These are phyloP conservation scores for Porites lobata DNA, from an alignment of 92 coral and sea anemone species.

Conservation along the genomic window DNA sequence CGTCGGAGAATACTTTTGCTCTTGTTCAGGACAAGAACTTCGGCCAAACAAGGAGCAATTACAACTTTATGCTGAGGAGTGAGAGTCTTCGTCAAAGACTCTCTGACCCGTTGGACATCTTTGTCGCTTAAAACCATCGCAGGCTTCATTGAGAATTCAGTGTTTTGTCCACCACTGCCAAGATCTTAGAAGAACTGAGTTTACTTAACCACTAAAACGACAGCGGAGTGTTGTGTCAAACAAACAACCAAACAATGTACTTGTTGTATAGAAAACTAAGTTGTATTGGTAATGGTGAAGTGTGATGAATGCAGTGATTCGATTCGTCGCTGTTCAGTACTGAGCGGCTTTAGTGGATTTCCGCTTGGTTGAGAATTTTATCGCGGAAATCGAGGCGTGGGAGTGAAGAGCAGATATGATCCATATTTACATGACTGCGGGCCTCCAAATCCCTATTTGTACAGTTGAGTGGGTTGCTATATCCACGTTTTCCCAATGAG, in stretches of 20 bases:
- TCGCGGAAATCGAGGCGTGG: constrained; percentile 58
- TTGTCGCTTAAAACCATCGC: constrained; percentile 85
- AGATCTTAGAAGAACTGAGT: constrained; percentile 26
- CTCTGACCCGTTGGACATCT: constrained; percentile 72
- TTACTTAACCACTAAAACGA: neutral
- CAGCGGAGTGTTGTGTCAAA: constrained; percentile 20
- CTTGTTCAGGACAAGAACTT: constrained; percentile 77
- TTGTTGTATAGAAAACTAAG: neutral
- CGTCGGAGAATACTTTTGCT: constrained; percentile 79
- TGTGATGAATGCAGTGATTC: neutral
- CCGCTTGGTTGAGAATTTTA: constrained; percentile 55
- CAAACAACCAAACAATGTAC: constrained; percentile 30
- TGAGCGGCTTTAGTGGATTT: constrained; percentile 39
- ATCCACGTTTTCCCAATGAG: constrained; percentile 17
- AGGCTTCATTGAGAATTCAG: constrained; percentile 64
- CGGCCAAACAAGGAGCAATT: constrained; percentile 92
- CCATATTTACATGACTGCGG: constrained; percentile 41
- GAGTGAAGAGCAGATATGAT: constrained; percentile 26
- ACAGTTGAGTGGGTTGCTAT: constrained; percentile 30
- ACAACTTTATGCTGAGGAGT: constrained; percentile 81
- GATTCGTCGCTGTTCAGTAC: neutral
- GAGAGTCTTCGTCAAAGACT: constrained; percentile 72
- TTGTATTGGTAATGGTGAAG: neutral
- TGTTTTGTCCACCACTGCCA: constrained; percentile 25
- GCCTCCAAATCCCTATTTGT: constrained; percentile 26